Base-by-base conservation (phyloP, 2,888 invertebrate genomes). In the Hartigia nigra region DNA sequence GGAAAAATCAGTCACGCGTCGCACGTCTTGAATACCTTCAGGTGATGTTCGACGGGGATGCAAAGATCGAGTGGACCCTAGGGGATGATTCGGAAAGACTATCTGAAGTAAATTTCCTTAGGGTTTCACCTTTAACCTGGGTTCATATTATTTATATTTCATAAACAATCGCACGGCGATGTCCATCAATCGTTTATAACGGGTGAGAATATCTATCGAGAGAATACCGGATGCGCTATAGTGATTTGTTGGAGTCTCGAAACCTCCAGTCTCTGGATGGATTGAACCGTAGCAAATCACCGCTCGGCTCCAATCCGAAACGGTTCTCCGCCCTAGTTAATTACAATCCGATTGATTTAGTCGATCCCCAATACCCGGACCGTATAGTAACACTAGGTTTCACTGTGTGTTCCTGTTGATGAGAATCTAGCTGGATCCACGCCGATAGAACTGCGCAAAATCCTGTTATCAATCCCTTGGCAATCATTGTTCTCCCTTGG, bases 281-380 rank as follows among this genome's bases (percentile, higher is more conserved):
- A 12, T 37, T 12, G 37, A 35, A 9, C 55, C 55, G 55, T 55
- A 55, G 55, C 55, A 55, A 55, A 55, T 55, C 55, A 55, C 55
- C 23, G 55, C 55, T 55, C 55, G 55, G 23, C 23, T 79, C 80
- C 79, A 81, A 79, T 78, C 82, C 81, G 80, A 80, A 82, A 77
- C 82, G 78, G 75, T 55, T 69, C 76, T 76, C 70, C n/a, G 77
- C 76, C 74, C 80, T 81, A 80, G 85, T 88, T 89, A 89, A 89
- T 89, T 89, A 88, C 88, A 84, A 87, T 88, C 80, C 87, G 85
- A 89, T 89, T 89, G 88, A 89, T 89, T 89, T 87, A 86, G 83
- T 82, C 83, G 82, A 83, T 82, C 84, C 83, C 77, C 78, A 78
- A 81, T 82, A 75, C 77, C 69, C 76, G 31, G 70, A 23, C 55